Percentiles rank a stretch among this genome's conserved stretches.
Conservation (phyloP, 2,888 invertebrate species). For the Synergus japonicus region DNA sequence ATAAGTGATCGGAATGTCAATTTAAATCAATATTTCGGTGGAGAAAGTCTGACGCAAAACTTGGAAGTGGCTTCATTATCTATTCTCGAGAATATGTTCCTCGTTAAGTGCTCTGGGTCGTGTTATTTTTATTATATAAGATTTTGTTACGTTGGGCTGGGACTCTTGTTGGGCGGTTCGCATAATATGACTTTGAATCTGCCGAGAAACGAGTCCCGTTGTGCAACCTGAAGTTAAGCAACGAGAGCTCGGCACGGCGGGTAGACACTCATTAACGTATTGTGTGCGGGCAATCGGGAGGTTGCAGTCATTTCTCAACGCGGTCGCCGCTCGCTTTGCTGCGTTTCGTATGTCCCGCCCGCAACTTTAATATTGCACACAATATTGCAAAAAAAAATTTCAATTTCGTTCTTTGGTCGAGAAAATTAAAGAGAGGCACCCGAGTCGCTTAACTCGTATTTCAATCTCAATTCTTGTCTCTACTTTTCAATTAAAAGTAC, state of each 20-base stretch:
- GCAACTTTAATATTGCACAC: conserved; percentile 7
- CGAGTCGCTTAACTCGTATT: neutral
- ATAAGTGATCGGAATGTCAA: neutral
- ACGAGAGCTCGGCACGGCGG: conserved; percentile 1
- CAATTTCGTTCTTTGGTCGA: neutral
- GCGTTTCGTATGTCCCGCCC: conserved; percentile 1
- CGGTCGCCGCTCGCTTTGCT: neutral
- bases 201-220: neutral
- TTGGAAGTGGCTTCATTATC: neutral
- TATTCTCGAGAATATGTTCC: neutral
- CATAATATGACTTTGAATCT: conserved; percentile 7
- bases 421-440: neutral
- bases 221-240: neutral
- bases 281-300: conserved; percentile 3
- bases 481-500: neutral
- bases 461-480: neutral
- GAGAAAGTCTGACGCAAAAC: neutral
- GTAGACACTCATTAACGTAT: neutral
- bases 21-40: neutral
- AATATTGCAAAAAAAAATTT: neutral
- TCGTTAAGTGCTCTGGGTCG: conserved; percentile 3
- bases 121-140: neutral
- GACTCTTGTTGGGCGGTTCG: neutral
- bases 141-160: neutral
- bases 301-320: conserved; percentile 7